Evolutionary conservation across 2,113 vertebrate genomes (phyloP).

Genomic region (Rhynchomys soricoides): DNA sequence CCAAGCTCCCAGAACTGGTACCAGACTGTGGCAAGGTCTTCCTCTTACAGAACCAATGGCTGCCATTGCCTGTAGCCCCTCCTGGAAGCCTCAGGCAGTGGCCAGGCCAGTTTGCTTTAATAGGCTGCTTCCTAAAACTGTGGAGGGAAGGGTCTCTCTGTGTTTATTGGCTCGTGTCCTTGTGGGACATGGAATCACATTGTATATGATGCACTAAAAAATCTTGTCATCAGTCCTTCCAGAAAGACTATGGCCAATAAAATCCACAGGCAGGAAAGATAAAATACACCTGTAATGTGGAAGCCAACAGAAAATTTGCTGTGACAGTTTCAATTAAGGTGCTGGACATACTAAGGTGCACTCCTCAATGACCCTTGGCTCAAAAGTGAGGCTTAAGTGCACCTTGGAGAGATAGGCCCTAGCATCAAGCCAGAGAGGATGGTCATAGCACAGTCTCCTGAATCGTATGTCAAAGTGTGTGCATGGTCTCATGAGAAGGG

Average conservation of each 20-base stretch:
- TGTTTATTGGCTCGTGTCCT: neutral
- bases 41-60: neutral
- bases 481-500: neutral
- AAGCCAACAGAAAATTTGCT: slow-evolving; percentile 88
- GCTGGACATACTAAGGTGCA: accelerated
- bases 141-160: neutral
- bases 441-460: neutral
- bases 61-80: too few species aligned
- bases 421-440: neutral
- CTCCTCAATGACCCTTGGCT: neutral
- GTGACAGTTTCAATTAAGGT: slow-evolving; percentile 45
- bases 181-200: neutral
- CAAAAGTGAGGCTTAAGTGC: neutral
- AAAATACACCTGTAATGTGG: slow-evolving; percentile 82
- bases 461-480: neutral
- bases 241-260: slow-evolving; percentile 67
- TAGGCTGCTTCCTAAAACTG: neutral
- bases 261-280: slow-evolving; percentile 82
- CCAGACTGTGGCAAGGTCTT: too few species aligned
- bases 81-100: neutral
- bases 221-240: neutral
- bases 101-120: neutral
- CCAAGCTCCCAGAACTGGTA: neutral
- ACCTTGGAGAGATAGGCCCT: neutral
- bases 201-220: neutral